Conservation (phyloP, 1,140 invertebrate genomes). For the Drosophila obscura region DNA sequence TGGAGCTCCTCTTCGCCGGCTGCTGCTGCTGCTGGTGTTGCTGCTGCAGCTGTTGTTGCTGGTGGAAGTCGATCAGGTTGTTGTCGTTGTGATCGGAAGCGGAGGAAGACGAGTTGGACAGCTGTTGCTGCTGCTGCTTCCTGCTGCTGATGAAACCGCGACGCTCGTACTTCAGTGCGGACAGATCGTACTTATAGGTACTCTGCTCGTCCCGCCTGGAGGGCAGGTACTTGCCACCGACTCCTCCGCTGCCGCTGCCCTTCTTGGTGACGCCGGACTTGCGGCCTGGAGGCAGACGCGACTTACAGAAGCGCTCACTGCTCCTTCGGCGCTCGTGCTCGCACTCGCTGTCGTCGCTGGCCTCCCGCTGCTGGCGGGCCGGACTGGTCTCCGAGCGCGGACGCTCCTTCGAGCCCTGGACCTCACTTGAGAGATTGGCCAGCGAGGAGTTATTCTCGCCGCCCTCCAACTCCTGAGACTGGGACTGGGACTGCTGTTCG, state of each 20-base stretch:
- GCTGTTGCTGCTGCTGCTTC: constrained; percentile 65
- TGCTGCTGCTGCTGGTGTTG: constrained; percentile 51
- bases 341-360: constrained; percentile 84
- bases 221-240: constrained; percentile 66
- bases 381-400: constrained; percentile 77
- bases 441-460: constrained; percentile 70
- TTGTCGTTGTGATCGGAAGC: constrained; percentile 80
- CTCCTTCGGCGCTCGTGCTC: constrained; percentile 82
- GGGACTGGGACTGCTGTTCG: constrained; percentile 26
- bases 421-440: constrained; percentile 52
- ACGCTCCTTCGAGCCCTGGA: constrained; percentile 59
- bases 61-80: constrained; percentile 81
- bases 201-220: constrained; percentile 73
- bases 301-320: constrained; percentile 82
- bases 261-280: constrained; percentile 78
- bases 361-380: constrained; percentile 73
- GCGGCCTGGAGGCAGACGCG: constrained; percentile 77
- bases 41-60: constrained; percentile 48
- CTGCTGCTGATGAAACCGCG: constrained; percentile 80
- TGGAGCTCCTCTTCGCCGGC: constrained; percentile 51
- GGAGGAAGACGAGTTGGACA: constrained; percentile 30
- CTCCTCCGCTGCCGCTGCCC: constrained; percentile 23
- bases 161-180: constrained; percentile 77
- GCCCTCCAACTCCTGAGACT: constrained; percentile 18
- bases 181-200: constrained; percentile 80